Evolutionary conservation across 1,140 invertebrate genomes (phyloP), one percentile per base, ranked within the genome.

Genomic region (Drosophila suzukii): DNA sequence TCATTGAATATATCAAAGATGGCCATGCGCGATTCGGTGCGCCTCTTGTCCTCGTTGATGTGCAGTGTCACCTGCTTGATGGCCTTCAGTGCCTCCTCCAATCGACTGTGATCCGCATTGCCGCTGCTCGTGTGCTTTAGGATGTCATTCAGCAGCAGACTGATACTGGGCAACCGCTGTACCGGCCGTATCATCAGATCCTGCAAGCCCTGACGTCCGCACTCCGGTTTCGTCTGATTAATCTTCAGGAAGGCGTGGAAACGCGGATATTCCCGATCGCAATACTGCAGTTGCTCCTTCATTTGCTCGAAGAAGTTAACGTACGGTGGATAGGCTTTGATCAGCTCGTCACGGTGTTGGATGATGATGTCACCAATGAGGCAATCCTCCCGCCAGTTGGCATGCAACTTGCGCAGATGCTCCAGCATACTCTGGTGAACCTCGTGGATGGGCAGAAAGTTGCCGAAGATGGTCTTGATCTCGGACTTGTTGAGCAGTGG

Each of bases 191-290:
- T 99, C 91, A 99, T 94, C 50, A 99, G 94, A 90, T 99, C 98
- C 90, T 97, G 96, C 66, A 99, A 94, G 84, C 96, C 98, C 93
- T 99, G 98, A 81, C 98, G 94, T 3, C 98, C 97, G 93, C 98
- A 99, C 93, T 99, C 98, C 4, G 97, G 97, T 92, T 96, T 96
- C 44, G 96, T 96, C 92, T 97, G 97, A 81, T 97, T 96, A 82
- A 98, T 97, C 94, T 99, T 99, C n/a, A 99, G 94, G 93, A 99
- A 99, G 78, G 98, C 98, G 93, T 99, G 97, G 94, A 99, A 99
- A 92, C 94, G 94, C 24, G 98, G 97, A 92, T 98, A 98, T 78
- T 95, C 96, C 92, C 95, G 95, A 93, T 98, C 98, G 94, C 97
- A 99, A 86, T 96, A 95, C 68, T 95, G 93, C 78, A 99, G 94